These are phyloP conservation scores for Papilio dardanus DNA, from an alignment of 1,140 invertebrate genomes.

Conservation along the genomic window DNA sequence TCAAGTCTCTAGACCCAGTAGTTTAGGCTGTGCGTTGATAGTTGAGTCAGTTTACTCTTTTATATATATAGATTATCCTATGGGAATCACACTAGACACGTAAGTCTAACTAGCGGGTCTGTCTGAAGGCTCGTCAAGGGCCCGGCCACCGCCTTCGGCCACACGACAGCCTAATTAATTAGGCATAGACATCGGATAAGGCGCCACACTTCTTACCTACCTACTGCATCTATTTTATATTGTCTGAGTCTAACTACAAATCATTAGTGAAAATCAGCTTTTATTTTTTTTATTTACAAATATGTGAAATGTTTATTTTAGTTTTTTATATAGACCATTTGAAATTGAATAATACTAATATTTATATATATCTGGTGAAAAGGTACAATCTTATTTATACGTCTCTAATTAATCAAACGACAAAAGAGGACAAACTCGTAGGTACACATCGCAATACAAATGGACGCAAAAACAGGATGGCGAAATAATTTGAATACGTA, in stretches of 20 bases:
- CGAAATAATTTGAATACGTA: conserved; percentile 82
- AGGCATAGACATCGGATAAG: conserved; percentile 55
- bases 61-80: too few relatives aligned
- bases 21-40: too few relatives aligned
- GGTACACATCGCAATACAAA: conserved; percentile 64
- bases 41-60: too few relatives aligned
- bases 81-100: conserved; percentile 62
- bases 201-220: too few relatives aligned
- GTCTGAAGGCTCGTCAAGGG: conserved; percentile 69
- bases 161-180: conserved; percentile 71
- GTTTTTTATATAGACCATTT: background rate
- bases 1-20: too few relatives aligned
- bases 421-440: conserved; percentile 65
- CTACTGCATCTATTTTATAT: too few relatives aligned
- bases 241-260: too few relatives aligned
- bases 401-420: conserved; percentile 66
- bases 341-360: conserved; percentile 6
- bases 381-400: conserved; percentile 41
- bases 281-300: background rate
- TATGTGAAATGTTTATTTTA: background rate
- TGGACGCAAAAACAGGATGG: conserved; percentile 75
- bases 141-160: conserved; percentile 52
- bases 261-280: too few relatives aligned
- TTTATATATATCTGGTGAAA: conserved; percentile 45
- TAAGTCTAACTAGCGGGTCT: conserved; percentile 60